phyloP scores from a whole-genome alignment of 1,140 invertebrate species.

The Bombus affinis region DNA sequence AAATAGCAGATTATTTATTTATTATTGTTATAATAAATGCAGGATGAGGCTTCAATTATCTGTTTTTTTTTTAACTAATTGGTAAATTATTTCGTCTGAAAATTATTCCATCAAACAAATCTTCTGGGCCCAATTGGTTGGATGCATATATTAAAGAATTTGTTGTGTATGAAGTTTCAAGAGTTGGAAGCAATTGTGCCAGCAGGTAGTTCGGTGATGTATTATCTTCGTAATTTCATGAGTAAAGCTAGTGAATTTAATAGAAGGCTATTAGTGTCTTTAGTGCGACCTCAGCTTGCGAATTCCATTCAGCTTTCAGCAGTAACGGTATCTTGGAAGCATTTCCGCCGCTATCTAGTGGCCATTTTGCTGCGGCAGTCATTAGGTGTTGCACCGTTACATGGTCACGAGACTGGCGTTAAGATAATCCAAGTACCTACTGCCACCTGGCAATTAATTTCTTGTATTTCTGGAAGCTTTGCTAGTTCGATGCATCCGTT shows the following conservation, averaged over 20 bases:
- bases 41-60: no score
- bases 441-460: conserved; percentile 1
- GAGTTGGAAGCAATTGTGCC: background rate
- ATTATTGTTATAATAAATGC: no score
- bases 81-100: no score
- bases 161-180: background rate
- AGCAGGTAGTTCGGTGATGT: background rate
- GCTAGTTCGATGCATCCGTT: background rate
- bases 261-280: conserved; percentile 11
- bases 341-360: conserved; percentile 3
- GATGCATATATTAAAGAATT: background rate
- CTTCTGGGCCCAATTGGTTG: background rate
- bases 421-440: conserved; percentile 12
- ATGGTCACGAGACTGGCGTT: conserved; percentile 13
- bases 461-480: background rate
- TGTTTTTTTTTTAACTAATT: no score
- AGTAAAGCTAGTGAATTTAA: background rate
- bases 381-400: conserved; percentile 24
- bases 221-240: conserved; percentile 3
- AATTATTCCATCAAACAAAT: background rate
- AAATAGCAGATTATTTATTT: no score
- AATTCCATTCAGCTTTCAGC: conserved; percentile 9
- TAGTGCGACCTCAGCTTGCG: background rate
- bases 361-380: conserved; percentile 5
- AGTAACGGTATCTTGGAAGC: conserved; percentile 19